Base-by-base conservation (phyloP, 2,888 invertebrate genomes). In the Cinara cedri region DNA sequence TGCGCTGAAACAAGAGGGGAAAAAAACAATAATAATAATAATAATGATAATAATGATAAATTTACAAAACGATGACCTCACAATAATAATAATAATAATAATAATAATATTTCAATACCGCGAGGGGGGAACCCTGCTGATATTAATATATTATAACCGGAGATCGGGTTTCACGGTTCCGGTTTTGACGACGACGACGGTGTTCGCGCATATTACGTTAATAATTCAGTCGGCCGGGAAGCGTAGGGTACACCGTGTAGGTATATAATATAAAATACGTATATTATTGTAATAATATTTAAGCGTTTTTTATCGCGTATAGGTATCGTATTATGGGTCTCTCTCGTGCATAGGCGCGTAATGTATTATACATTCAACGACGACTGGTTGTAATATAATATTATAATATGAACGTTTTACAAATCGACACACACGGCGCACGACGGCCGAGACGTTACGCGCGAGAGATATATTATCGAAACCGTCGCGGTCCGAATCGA, bases 1-100 rank as follows among this genome's bases (percentile, higher is more conserved):
- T 88, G 87, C 81, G 88, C 90, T 90, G 87, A 68, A 86, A 85
- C 70, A 82, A 74, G 81, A 80, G 81, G 65, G 68, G 6, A 3
- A 10, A 21, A 66, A 44, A 66, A 75, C 13, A 75, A 75, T 55
- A 62, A 49, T 51, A 14, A n/a, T 68, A 44, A 70, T 19, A 65
- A 42, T 65, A 60, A 60, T 60, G 16, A 26, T 60, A 60, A 60
- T 72, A 60, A 57, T 60, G 44, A 65, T 42, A 63, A 51, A 75
- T 24, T 24, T 65, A 75, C 51, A 51, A 55, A 55, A 66, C 19
- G 55, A 76, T 68, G 75, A 75, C 65, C 75, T 75, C 65, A 44
- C 55, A 62, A 4, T n/a, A 14, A 6, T 26, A 51, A 44, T 24
- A 16, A 1, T 16, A 34, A n/a, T 46, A 46, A 51, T 63, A 55